Evolutionary conservation across 1,140 invertebrate genomes (phyloP).

Genomic region (Asobara japonica): DNA sequence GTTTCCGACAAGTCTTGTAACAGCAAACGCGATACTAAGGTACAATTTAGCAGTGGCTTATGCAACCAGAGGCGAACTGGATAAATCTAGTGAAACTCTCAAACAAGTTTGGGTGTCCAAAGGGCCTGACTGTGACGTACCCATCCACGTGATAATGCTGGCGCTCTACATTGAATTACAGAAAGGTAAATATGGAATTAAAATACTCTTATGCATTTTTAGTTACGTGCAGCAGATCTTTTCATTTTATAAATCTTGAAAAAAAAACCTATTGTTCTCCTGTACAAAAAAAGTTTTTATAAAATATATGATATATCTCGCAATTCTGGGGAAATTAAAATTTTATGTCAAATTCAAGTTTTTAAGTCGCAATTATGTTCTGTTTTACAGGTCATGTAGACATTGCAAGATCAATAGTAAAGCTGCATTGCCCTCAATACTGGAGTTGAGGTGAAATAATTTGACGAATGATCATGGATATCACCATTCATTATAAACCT

Average conservation of each 20-base stretch:
- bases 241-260: too few relatives aligned
- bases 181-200: conserved; percentile 67
- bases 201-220: conserved; percentile 16
- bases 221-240: too few relatives aligned
- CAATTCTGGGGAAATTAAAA: too few relatives aligned
- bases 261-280: too few relatives aligned
- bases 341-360: background rate
- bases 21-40: conserved; percentile 75
- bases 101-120: conserved; percentile 72
- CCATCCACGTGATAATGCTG: conserved; percentile 78
- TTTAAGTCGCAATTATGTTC: conserved; percentile 31
- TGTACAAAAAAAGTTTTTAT: too few relatives aligned
- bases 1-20: conserved; percentile 75
- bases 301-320: too few relatives aligned
- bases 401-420: conserved; percentile 67
- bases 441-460: conserved; percentile 32
- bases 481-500: conserved; percentile 31
- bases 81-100: conserved; percentile 78
- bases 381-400: conserved; percentile 69
- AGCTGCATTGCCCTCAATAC: conserved; percentile 65
- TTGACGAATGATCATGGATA: conserved; percentile 8
- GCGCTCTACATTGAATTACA: conserved; percentile 79
- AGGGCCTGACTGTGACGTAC: conserved; percentile 71
- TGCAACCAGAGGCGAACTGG: conserved; percentile 79
- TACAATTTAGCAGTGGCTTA: conserved; percentile 85